Percentiles rank a stretch among this genome's conserved stretches.
Conservation (phyloP, 2,797 vertebrate species). For the Periophthalmus magnuspinnatus region DNA sequence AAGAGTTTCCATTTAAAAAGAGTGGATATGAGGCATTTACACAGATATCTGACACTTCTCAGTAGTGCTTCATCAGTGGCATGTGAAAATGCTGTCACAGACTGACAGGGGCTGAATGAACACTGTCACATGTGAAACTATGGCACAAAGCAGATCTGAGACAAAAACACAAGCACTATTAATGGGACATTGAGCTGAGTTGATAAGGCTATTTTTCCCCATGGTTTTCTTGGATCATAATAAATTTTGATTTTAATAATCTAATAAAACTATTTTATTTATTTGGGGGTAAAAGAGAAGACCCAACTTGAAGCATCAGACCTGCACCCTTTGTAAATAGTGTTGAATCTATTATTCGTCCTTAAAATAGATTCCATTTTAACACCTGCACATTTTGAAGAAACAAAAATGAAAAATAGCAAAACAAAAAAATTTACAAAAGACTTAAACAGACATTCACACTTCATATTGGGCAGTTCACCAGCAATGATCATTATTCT, state of each 20-base stretch:
- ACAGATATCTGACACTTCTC: constrained; percentile 14
- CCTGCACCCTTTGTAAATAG: neutral
- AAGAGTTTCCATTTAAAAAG: neutral
- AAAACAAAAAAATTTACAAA: constrained; percentile 13
- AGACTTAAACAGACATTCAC: constrained; percentile 15
- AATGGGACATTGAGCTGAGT: constrained; percentile 25
- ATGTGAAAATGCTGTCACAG: constrained; percentile 22
- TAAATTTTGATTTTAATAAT: neutral
- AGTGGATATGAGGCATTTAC: constrained; percentile 18
- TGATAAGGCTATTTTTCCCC: constrained; percentile 27
- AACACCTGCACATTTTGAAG: constrained; percentile 1
- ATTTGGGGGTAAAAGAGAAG: constrained; percentile 4
- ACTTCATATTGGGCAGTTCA: constrained; percentile 32
- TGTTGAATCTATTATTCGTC: neutral
- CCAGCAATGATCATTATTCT: constrained; percentile 17
- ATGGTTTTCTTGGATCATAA: neutral
- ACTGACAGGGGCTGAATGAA: constrained; percentile 8
- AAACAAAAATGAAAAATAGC: neutral
- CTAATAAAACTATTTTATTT: neutral
- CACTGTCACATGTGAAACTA: constrained; percentile 16
- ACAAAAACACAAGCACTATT: constrained; percentile 20
- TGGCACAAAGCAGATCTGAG: constrained; percentile 23
- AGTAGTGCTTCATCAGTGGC: constrained; percentile 15
- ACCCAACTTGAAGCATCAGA: constrained; percentile 8
- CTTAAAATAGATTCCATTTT: neutral